Conservation (phyloP, 2,888 invertebrate genomes). For the Caenorhabditis uteleia region DNA sequence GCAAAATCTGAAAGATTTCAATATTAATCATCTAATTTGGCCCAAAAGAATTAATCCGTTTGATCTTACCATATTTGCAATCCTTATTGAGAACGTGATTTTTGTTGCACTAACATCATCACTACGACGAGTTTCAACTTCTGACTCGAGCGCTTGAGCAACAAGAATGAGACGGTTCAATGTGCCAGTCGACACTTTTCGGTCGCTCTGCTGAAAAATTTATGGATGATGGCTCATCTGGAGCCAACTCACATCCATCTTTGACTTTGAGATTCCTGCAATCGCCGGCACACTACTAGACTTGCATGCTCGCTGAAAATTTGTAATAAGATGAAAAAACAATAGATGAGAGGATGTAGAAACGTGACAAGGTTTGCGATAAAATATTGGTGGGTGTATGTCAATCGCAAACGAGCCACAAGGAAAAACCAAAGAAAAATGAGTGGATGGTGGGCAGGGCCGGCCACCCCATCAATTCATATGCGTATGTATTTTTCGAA, state of each 20-base stretch:
- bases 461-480: too few relatives aligned
- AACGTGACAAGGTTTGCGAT: too few relatives aligned
- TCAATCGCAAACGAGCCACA: too few relatives aligned
- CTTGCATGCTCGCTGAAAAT: conserved; percentile 39
- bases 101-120: conserved; percentile 63
- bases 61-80: conserved; percentile 62
- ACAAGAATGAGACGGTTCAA: conserved; percentile 66
- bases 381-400: too few relatives aligned
- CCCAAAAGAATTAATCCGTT: too few relatives aligned
- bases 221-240: neutral
- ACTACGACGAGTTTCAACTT: conserved; percentile 62
- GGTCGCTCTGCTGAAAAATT: conserved; percentile 19
- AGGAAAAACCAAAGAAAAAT: too few relatives aligned
- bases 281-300: conserved; percentile 26
- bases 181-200: conserved; percentile 66
- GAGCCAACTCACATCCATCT: conserved; percentile 20
- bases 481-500: too few relatives aligned
- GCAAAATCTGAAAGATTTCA: conserved; percentile 47
- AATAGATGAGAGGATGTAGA: too few relatives aligned
- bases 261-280: conserved; percentile 7
- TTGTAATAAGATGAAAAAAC: too few relatives aligned
- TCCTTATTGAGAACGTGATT: conserved; percentile 62
- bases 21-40: neutral
- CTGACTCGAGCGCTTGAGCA: conserved; percentile 64
- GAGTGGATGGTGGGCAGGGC: too few relatives aligned